Evolutionary conservation across 2,888 invertebrate genomes (phyloP).

Genomic region (Acanthosepion pharaonis): DNA sequence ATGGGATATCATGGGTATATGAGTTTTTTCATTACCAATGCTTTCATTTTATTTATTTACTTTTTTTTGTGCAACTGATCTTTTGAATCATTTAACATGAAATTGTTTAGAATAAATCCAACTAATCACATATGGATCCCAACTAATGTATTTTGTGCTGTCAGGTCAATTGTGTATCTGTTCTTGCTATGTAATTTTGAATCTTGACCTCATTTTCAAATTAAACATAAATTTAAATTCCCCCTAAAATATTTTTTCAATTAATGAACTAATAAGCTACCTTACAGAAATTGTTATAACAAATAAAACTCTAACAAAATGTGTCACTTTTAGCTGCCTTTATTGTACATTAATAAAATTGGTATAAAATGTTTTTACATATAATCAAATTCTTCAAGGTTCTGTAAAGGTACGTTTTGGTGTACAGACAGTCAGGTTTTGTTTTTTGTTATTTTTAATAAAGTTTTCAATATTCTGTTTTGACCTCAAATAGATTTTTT

Average conservation of each 20-base stretch:
- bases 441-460: neutral
- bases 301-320: too few relatives aligned
- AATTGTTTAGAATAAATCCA: too few relatives aligned
- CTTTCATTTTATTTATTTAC: neutral
- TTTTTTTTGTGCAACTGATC: neutral
- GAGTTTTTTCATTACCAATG: neutral
- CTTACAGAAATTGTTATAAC: too few relatives aligned
- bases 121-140: too few relatives aligned
- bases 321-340: neutral
- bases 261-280: neutral
- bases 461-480: neutral
- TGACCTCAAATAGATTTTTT: neutral
- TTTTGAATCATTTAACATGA: neutral
- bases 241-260: neutral
- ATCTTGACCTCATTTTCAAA: neutral
- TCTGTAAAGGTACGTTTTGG: neutral
- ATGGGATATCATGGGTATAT: neutral
- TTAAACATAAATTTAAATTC: neutral
- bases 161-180: too few relatives aligned
- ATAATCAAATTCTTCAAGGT: neutral
- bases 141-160: too few relatives aligned
- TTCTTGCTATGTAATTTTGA: neutral
- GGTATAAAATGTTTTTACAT: neutral
- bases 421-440: neutral
- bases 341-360: neutral